Percentiles rank a stretch among this genome's conserved stretches.
These are phyloP conservation scores for Ceyx melanurus DNA, from an alignment of 2,113 vertebrate species.

Conservation along the genomic window DNA sequence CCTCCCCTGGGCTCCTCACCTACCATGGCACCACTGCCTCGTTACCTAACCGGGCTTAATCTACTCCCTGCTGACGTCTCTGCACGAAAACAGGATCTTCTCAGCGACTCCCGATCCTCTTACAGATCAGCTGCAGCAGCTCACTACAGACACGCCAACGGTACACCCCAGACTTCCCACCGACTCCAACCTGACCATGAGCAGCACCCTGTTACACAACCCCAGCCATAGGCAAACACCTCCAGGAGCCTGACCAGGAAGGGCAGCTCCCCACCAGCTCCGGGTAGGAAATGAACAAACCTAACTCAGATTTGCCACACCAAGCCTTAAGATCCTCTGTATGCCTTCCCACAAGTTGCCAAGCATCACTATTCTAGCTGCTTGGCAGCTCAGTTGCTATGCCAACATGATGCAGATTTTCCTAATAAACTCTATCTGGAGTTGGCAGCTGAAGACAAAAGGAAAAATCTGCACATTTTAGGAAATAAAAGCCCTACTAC, in stretches of 20 bases:
- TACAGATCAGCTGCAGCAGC: conserved; percentile 20
- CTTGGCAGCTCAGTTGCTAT: conserved; percentile 66
- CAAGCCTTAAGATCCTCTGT: background rate
- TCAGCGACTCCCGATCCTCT: conserved; percentile 35
- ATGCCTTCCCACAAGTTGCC: conserved; percentile 18
- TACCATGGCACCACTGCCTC: background rate
- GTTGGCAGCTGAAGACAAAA: conserved; percentile 65
- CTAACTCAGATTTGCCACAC: background rate
- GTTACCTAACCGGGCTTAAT: conserved; percentile 68
- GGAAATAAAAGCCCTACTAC: background rate
- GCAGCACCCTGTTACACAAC: background rate
- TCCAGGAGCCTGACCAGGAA: background rate
- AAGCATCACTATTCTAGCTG: conserved; percentile 18
- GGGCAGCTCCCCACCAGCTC: background rate
- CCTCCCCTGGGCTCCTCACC: background rate
- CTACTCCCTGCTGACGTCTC: conserved; percentile 39
- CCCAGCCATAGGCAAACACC: accelerated
- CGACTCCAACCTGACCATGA: background rate
- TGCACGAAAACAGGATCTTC: background rate
- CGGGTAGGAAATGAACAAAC: background rate
- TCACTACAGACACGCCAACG: background rate
- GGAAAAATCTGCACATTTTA: conserved; percentile 48
- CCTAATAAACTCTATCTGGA: conserved; percentile 60
- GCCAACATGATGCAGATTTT: conserved; percentile 66
- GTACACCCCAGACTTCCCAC: background rate